Evolutionary conservation across 1,140 invertebrate genomes (phyloP), one percentile per base, ranked within the genome.

Genomic region (Pseudomyrmex flavicornis): DNA sequence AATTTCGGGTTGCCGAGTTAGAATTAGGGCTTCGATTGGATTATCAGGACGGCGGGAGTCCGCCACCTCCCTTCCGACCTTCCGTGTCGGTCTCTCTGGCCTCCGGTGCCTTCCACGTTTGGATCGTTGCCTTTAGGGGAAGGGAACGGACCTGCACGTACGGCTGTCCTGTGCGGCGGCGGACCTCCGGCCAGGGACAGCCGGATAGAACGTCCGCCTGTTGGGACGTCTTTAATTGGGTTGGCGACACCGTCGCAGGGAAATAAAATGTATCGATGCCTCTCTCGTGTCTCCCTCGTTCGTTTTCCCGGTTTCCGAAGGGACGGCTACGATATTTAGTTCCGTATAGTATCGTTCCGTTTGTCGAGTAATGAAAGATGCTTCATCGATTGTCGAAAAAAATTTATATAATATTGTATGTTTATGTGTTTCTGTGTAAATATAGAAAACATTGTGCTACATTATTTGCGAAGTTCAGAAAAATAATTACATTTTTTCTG

Each of bases 11-110:
- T 92, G 92, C 90, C 90, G 92, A 92, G 93, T 94, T 92, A 93
- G 93, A 94, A 94, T 94, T 94, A 94, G 94, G 92, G 91, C 91
- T 94, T 93, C 91, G 93, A 94, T 94, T 94, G 92, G 92, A 94
- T 94, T 94, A 94, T 94, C 93, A 92, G 91, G 82, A 90, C 89
- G 88, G 72, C 65, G 82, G 87, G 66, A 82, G 77, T 75, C 85
- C 82, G 66, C 59, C 74, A 44, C 50, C 83, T 61, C 74, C 83
- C 85, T 62, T 54, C 70, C 82, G 63, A 75, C 82, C 70, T 61
- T 74, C 48, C 26, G 65, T 68, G 70, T 85, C 80, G 48, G 70
- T 82, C 86, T 80, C 88, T 87, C 61, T 79, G 85, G 92, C 91
- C 91, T 92, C 90, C 90, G 83, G 89, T 91, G 87, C 89, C 92